Percentiles rank a stretch among this genome's conserved stretches.
Conservation (phyloP, 2,113 vertebrate species). For the Monarcha castaneiventris region DNA sequence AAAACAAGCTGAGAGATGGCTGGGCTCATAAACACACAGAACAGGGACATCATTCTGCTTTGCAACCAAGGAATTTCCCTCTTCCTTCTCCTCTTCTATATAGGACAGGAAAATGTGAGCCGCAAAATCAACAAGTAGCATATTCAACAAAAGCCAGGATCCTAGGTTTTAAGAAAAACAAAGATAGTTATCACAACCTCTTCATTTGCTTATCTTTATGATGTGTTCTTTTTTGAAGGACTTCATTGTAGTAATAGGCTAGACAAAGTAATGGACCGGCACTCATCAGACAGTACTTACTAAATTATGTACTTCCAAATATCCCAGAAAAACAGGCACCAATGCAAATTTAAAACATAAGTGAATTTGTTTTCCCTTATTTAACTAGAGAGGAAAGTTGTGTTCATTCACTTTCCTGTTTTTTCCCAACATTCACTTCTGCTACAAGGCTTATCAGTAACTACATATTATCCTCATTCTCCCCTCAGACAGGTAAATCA, state of each 20-base stretch:
- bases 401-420: not conserved
- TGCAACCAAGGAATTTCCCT: not conserved
- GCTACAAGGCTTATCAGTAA: not conserved
- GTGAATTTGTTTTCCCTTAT: not conserved
- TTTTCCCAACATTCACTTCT: not conserved
- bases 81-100: constrained; percentile 62
- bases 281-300: not conserved
- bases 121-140: constrained; percentile 71
- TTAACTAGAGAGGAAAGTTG: not conserved
- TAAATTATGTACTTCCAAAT: not conserved
- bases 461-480: not conserved
- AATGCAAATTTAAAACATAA: not conserved
- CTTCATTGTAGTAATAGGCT: not conserved
- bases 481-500: not conserved
- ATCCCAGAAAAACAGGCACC: not conserved
- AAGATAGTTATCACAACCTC: not conserved
- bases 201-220: not conserved
- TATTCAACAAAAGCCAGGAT: constrained; percentile 72
- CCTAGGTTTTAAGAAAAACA: constrained; percentile 57
- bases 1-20: not conserved
- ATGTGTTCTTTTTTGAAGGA: not conserved
- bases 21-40: constrained; percentile 10
- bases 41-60: not conserved
- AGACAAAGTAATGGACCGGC: not conserved
- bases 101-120: constrained; percentile 66